Evolutionary conservation across 2,797 vertebrate genomes (phyloP).

Genomic region (Enteromius anoplus): DNA sequence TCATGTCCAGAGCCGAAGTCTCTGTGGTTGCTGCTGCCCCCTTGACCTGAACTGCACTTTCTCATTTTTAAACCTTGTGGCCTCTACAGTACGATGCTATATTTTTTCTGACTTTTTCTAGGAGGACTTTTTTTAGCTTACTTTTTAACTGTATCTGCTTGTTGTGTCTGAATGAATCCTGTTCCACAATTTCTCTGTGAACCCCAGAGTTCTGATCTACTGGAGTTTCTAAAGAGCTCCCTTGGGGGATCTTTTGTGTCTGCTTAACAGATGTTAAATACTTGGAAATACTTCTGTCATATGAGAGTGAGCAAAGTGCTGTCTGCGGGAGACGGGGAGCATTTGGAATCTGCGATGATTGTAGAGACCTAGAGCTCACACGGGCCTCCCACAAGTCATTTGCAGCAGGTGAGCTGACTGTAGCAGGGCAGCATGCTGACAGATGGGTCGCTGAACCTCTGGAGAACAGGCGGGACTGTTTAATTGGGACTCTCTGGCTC

Average conservation of each 20-base stretch:
- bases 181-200: background rate
- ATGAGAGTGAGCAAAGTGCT: slow-evolving; percentile 41
- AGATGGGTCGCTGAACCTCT: slow-evolving; percentile 60
- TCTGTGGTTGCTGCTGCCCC: slow-evolving; percentile 49
- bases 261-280: slow-evolving; percentile 48
- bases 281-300: slow-evolving; percentile 35
- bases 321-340: slow-evolving; percentile 31
- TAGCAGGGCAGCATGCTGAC: slow-evolving; percentile 60
- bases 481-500: slow-evolving; percentile 70
- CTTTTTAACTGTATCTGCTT: background rate
- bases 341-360: slow-evolving; percentile 54
- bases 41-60: slow-evolving; percentile 35
- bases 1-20: slow-evolving; percentile 64
- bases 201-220: slow-evolving; percentile 11
- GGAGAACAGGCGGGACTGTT: slow-evolving; percentile 68
- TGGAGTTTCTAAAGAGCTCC: slow-evolving; percentile 30
- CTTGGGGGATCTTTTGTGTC: slow-evolving; percentile 23
- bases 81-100: background rate
- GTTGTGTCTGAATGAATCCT: background rate
- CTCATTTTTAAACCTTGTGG: background rate
- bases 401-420: slow-evolving; percentile 63
- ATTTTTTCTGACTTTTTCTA: background rate
- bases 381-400: slow-evolving; percentile 57
- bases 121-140: background rate
- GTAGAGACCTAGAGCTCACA: slow-evolving; percentile 60